phyloP scores from a whole-genome alignment of 2,113 vertebrate genomes.

The Rhynchopsitta pachyrhyncha region DNA sequence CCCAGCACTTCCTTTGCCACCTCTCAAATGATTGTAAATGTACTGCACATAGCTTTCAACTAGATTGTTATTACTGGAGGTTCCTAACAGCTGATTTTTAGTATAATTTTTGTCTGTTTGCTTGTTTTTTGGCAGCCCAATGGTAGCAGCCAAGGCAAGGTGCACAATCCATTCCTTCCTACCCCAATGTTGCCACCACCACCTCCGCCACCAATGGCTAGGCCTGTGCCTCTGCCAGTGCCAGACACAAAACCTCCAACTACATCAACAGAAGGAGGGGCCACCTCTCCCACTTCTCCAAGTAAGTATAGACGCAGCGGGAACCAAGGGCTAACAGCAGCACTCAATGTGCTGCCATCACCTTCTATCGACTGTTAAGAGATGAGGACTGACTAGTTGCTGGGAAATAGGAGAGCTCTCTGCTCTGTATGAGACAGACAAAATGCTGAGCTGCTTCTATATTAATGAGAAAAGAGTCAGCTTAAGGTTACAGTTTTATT shows the following conservation, averaged over 20 bases:
- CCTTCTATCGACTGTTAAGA: neutral
- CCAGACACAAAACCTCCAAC: slow-evolving; percentile 95
- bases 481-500: neutral
- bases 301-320: slow-evolving; percentile 83
- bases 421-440: neutral
- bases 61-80: slow-evolving; percentile 11
- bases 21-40: neutral
- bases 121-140: slow-evolving; percentile 84
- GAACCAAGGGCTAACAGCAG: neutral
- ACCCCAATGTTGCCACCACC: slow-evolving; percentile 98
- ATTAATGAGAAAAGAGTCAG: neutral
- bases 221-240: slow-evolving; percentile 96
- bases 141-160: slow-evolving; percentile 97
- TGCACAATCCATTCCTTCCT: slow-evolving; percentile 98
- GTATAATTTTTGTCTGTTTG: slow-evolving; percentile 61
- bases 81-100: slow-evolving; percentile 40
- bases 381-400: neutral
- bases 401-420: neutral
- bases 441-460: neutral
- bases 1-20: neutral
- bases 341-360: neutral
- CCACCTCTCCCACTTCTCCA: slow-evolving; percentile 94
- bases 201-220: slow-evolving; percentile 96
- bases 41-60: neutral
- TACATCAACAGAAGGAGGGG: slow-evolving; percentile 93